A percentile compares a stretch with the other conserved stretches of the same genome.
phyloP scores from a whole-genome alignment of 2,797 vertebrate species.

The Rhyacichthys aspro region DNA sequence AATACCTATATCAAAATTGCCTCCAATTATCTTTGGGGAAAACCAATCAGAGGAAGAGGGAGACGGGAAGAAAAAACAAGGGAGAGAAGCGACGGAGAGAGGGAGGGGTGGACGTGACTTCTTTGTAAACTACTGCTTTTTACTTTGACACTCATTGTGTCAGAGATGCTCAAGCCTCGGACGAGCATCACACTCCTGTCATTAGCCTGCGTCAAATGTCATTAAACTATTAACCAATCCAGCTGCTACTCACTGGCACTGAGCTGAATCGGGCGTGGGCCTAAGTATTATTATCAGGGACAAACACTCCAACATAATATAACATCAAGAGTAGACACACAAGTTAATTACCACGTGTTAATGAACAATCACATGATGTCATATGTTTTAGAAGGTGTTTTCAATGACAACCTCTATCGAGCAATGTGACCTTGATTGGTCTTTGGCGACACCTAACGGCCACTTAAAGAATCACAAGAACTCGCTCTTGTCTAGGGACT shows the following conservation, averaged over 20 bases:
- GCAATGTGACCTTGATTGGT: constrained; percentile 15
- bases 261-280: too few species aligned
- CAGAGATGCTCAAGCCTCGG: constrained; percentile 34
- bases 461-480: not conserved
- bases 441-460: constrained; percentile 60
- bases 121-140: constrained; percentile 73
- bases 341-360: constrained; percentile 47
- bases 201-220: constrained; percentile 29
- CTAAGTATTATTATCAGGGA: not conserved
- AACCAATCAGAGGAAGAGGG: constrained; percentile 65
- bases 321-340: not conserved
- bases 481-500: too few species aligned
- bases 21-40: constrained; percentile 78
- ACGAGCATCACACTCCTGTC: constrained; percentile 5
- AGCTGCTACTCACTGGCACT: not conserved
- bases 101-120: constrained; percentile 76
- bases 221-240: constrained; percentile 19
- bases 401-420: constrained; percentile 70
- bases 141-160: constrained; percentile 60
- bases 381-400: constrained; percentile 65
- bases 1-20: constrained; percentile 70
- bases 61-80: constrained; percentile 27
- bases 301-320: not conserved
- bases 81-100: constrained; percentile 43
- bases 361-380: constrained; percentile 67